These are phyloP conservation scores for Dreissena rostriformis DNA, from an alignment of 1,140 invertebrate species.

Conservation along the genomic window DNA sequence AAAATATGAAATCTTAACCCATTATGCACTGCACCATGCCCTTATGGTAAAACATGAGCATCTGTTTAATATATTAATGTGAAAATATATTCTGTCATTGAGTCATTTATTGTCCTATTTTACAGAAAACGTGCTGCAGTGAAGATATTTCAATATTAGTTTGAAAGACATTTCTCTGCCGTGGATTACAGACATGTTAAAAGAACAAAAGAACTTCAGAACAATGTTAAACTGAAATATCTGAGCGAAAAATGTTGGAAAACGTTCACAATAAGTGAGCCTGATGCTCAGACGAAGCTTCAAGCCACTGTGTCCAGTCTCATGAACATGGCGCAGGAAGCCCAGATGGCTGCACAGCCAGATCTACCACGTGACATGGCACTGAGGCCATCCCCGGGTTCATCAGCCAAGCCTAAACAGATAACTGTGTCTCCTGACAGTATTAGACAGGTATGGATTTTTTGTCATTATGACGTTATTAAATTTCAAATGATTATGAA, in stretches of 20 bases:
- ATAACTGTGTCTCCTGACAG: conserved; percentile 6
- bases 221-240: background rate
- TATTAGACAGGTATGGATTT: conserved; percentile 29
- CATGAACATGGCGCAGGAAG: conserved; percentile 6
- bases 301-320: background rate
- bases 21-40: no score
- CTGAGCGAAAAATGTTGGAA: background rate
- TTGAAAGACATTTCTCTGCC: no score
- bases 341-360: background rate
- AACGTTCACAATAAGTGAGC: background rate
- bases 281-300: background rate
- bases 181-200: no score
- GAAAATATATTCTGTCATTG: no score
- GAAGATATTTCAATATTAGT: no score
- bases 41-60: no score
- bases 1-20: no score
- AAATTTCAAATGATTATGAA: background rate
- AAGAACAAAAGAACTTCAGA: background rate
- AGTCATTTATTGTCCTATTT: no score
- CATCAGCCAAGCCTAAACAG: background rate
- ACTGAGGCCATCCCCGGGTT: background rate
- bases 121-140: no score
- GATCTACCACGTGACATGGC: background rate
- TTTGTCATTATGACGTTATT: background rate
- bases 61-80: no score